Conservation (phyloP, 35 echinoderm and acorn worm genomes). For the Hemicentrotus pulcherrimus region DNA sequence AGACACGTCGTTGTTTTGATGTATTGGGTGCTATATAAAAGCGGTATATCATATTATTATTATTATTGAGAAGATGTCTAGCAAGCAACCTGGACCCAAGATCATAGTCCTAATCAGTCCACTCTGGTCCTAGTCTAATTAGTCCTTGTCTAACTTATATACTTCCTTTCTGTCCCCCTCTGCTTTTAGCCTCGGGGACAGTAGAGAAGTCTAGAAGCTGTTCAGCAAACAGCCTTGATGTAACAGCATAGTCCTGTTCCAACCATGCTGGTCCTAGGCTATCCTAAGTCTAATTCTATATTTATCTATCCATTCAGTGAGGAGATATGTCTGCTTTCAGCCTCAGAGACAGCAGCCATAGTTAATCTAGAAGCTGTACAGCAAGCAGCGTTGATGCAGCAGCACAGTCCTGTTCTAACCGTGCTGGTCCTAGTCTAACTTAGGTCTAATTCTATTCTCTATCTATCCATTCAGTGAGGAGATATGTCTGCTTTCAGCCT, state of each 20-base stretch:
- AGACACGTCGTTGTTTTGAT: too few relatives aligned
- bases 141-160: neutral
- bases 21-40: too few relatives aligned
- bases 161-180: too few relatives aligned
- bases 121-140: neutral
- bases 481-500: constrained; percentile 86
- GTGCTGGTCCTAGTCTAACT: neutral
- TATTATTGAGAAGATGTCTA: too few relatives aligned
- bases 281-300: neutral
- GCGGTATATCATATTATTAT: too few relatives aligned
- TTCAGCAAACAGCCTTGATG: neutral
- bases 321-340: constrained; percentile 40
- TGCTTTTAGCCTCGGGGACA: neutral
- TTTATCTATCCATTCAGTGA: constrained; percentile 53
- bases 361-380: neutral
- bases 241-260: neutral
- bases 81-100: too few relatives aligned
- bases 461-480: constrained; percentile 68
- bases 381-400: neutral
- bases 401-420: neutral
- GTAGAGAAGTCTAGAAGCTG: neutral
- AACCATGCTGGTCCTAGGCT: neutral
- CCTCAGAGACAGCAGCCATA: neutral
- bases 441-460: neutral
- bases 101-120: neutral